Base-by-base conservation (phyloP, 1,140 invertebrate species). In the Pogonomyrmex barbatus region DNA sequence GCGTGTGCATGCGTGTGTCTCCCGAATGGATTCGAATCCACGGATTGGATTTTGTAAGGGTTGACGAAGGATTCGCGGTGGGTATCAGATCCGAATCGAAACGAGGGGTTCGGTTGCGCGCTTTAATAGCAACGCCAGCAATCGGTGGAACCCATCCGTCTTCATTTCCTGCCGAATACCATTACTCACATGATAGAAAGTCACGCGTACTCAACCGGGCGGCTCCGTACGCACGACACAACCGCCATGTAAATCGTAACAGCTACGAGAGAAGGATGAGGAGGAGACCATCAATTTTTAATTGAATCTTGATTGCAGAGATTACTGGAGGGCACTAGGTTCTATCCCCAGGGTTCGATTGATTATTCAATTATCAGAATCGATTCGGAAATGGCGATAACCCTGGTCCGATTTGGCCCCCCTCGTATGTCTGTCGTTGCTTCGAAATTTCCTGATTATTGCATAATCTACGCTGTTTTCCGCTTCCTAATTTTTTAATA, bases 361-460 rank as follows among this genome's bases (percentile, higher is more conserved):
- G 93, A 94, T 94, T 93, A 94, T 94, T 94, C 93, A 93, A 94
- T 95, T 94, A 94, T 91, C 92, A 91, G 94, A 93, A 94, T 94
- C 92, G 93, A 93, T 93, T 95, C 93, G 93, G 92, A 94, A 94
- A 94, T 94, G 87, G 92, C 90, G 91, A 94, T 94, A 93, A 94
- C 90, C 87, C 92, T 87, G 88, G 85, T 24, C 84, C 87, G 86
- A 89, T 81, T 39, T 45, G 14, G 9, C n/a, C 50, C 70, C 63
- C 54, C 90, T 87, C 88, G 75, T 88, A 76, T 81, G 87, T 91
- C 91, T 92, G 85, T 73, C 85, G 88, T 90, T 91, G 86, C 93
- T 93, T 93, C 88, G 90, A 91, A 90, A 94, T 93, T 92, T 93
- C 91, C 93, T 92, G 87, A 90, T 91, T 90, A 92, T 93, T 93